These are phyloP conservation scores for Clarias magur DNA, from an alignment of 2,113 vertebrate genomes.

Conservation along the genomic window DNA sequence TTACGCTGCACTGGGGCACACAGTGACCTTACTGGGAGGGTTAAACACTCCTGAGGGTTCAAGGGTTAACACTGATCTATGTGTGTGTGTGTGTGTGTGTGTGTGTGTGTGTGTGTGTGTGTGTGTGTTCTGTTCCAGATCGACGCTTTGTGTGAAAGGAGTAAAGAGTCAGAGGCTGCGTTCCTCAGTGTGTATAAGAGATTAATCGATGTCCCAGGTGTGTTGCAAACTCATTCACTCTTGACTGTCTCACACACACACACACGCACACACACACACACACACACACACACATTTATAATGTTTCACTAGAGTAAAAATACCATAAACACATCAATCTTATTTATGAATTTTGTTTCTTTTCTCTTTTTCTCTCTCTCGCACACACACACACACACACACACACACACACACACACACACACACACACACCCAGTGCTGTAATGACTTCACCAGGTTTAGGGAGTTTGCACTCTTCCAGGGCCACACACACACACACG, in stretches of 20 bases:
- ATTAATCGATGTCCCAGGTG: constrained; percentile 93
- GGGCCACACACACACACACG: constrained; percentile 36
- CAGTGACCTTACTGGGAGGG: neutral
- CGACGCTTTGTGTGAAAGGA: constrained; percentile 87
- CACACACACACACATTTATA: constrained; percentile 35
- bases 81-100: constrained; percentile 22
- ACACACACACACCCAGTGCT: constrained; percentile 23
- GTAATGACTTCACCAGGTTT: constrained; percentile 49
- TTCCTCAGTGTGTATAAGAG: constrained; percentile 92
- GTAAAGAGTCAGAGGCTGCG: constrained; percentile 91
- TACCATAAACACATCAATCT: constrained; percentile 53
- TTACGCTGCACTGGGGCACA: neutral
- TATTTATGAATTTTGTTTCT: constrained; percentile 56
- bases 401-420: constrained; percentile 34
- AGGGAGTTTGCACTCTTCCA: constrained; percentile 28
- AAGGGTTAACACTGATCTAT: neutral
- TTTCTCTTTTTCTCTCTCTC: constrained; percentile 28
- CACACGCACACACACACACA: constrained; percentile 15
- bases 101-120: constrained; percentile 44
- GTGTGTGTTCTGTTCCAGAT: constrained; percentile 72
- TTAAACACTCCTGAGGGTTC: neutral
- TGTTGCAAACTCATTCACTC: constrained; percentile 48
- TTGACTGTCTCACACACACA: neutral
- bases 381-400: constrained; percentile 16
- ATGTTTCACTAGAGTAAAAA: constrained; percentile 47